Base-by-base conservation (phyloP, 2,797 vertebrate genomes). In the Ataeniobius toweri region DNA sequence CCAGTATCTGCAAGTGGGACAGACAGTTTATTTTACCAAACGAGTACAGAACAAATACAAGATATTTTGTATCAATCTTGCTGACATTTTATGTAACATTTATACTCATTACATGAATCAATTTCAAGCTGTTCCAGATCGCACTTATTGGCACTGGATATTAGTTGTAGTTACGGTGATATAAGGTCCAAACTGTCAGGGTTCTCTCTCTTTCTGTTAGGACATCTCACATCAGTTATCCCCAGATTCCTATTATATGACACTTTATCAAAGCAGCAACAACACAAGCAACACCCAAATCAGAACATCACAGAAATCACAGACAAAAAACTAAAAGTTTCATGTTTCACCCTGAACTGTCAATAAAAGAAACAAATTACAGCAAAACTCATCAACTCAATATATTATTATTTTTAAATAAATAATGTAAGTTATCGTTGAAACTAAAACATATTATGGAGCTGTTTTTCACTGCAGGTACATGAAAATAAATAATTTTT, bases 351-450 rank as follows among this genome's bases (percentile, higher is more conserved):
- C 20, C 83, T 28, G 73, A 70, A 63, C 44, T 77, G 88, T 84
- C 83, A 85, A 89, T 89, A 83, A 87, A 72, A 81, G 44, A 61
- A 28, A 24, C 31, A 55, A 8, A 22, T 20, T 51, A 61, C 69
- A 67, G 51, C 55, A 83, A 82, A 86, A 76, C 80, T 82, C 80
- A 83, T 78, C 63, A 74, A 83, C 56, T 75, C 80, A 79, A 92
- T 92, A 87, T 86, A 93, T 94, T 90, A 89, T 36, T 36, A 7
- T 76, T 82, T 77, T 90, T 36, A 84, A 88, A 89, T 90, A 90
- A 88, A 91, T 91, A 36, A 36, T 36, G 36, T 36, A 91, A 69
- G 71, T 58, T 86, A 68, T n/a, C 76, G 73, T 56, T 36, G 79
- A 79, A 85, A 48, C 75, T 82, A 0, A 85, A 78, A 92, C 85